Conservation (phyloP, 2,113 vertebrate genomes). For the Syrmaticus mikado region DNA sequence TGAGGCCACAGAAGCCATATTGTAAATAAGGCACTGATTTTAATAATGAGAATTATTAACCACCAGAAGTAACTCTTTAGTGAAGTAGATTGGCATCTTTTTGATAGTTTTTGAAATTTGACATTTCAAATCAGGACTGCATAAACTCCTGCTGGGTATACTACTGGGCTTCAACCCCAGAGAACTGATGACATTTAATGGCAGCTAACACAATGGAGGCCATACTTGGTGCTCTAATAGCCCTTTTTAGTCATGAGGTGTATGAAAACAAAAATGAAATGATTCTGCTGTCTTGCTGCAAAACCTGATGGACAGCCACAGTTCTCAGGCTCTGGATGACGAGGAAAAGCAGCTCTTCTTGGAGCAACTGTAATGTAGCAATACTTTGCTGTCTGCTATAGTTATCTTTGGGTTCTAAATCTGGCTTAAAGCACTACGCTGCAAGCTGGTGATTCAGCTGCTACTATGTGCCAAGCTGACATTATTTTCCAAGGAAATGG, state of each 20-base stretch:
- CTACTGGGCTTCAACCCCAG: neutral
- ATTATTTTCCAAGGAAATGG: neutral
- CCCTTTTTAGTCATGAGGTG: neutral
- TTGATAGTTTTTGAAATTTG: neutral
- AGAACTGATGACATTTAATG: fast-evolving
- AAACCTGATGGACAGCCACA: neutral
- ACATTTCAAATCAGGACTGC: neutral
- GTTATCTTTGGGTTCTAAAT: conserved; percentile 30
- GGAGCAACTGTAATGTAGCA: conserved; percentile 13
- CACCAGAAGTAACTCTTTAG: neutral
- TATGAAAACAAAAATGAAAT: neutral
- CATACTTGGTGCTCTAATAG: neutral
- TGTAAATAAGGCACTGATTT: neutral
- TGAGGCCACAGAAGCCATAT: neutral
- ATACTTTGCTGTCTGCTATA: neutral
- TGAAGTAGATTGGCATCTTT: neutral
- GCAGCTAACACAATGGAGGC: neutral
- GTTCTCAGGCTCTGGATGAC: neutral
- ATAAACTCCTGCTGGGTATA: neutral
- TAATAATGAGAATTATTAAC: neutral
- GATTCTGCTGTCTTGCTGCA: neutral
- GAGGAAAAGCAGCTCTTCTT: conserved; percentile 9
- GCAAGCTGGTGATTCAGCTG: conserved; percentile 59
- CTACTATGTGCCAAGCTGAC: conserved; percentile 31
- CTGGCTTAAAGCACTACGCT: conserved; percentile 37